Evolutionary conservation across 2,888 invertebrate species (phyloP), one percentile per base, ranked within the genome.

Genomic region (Ceramica pisi): DNA sequence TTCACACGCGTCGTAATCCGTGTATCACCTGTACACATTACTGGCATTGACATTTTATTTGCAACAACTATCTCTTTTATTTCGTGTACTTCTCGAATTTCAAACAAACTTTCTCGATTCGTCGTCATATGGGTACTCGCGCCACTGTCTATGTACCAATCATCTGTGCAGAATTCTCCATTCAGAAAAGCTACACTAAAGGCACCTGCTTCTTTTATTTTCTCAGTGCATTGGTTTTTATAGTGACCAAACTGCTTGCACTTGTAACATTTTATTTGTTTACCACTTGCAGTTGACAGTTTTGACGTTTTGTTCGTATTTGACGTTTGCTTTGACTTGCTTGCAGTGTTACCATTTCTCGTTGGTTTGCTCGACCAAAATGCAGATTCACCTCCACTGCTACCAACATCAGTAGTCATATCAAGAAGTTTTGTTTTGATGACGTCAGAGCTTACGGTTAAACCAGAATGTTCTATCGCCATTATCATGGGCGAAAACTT

Each of bases 381-480:
- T 21, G 21, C 48, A 21, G 21, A 50, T 50, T 50, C 21, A 10
- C n/a, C n/a, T n/a, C n/a, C n/a, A 50, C 7, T 50, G 9, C 7
- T 21, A 9, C 48, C 48, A 48, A 31, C n/a, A 16, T 46, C 60
- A 6, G 8, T 16, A 48, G 19, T 19, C 59, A 68, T 59, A 3
- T 65, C 59, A 0, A 71, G 19, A 1, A 71, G 41, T 6, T 64
- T 60, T 0, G 53, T 19, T 16, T 59, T 71, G 0, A 71, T 64
- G 46, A 35, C 16, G 9, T 69, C 51, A 64, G 70, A 10, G 0
- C 35, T 55, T 16, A 67, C 46, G 1, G 12, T 1, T 0, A 67
- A 46, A 0, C 67, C 67, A 0, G 61, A 67, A 38, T 61, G 67
- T 35, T 67, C 61, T 4, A 67, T 67, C 1, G 67, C 67, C 67